These are phyloP conservation scores for Perca fluviatilis DNA, from an alignment of 2,113 vertebrate species.

Conservation along the genomic window DNA sequence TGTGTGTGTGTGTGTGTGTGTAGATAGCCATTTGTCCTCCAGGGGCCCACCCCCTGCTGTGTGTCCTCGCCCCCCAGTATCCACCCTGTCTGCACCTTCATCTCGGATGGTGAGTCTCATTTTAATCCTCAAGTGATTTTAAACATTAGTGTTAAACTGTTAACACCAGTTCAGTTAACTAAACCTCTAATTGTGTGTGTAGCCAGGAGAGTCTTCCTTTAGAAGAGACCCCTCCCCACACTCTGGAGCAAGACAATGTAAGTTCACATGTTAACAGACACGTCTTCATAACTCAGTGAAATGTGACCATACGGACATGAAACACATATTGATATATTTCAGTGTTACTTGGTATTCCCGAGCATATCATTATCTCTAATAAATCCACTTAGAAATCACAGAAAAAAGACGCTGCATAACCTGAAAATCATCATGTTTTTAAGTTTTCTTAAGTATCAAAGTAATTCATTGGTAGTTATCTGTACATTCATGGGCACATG, in stretches of 20 bases:
- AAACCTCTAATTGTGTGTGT: neutral
- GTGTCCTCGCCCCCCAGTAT: conserved; percentile 52
- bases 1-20: conserved; percentile 44
- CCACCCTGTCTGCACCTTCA: conserved; percentile 12
- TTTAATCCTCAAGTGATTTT: neutral
- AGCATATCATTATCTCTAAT: too few relatives aligned
- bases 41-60: conserved; percentile 49
- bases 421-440: too few relatives aligned
- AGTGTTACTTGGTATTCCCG: too few relatives aligned
- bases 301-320: too few relatives aligned
- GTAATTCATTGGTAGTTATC: too few relatives aligned
- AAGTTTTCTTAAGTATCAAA: too few relatives aligned
- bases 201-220: conserved; percentile 35
- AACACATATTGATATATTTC: too few relatives aligned
- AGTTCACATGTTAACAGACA: conserved; percentile 19
- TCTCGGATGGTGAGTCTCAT: conserved; percentile 66
- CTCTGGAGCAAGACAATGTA: conserved; percentile 51
- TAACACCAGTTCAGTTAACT: neutral
- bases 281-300: too few relatives aligned
- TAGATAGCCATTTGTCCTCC: conserved; percentile 39
- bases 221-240: conserved; percentile 73
- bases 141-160: neutral
- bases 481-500: too few relatives aligned
- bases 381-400: too few relatives aligned
- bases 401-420: neutral